Evolutionary conservation across 2,888 invertebrate species (phyloP).

Genomic region (Cremastinae sp.): DNA sequence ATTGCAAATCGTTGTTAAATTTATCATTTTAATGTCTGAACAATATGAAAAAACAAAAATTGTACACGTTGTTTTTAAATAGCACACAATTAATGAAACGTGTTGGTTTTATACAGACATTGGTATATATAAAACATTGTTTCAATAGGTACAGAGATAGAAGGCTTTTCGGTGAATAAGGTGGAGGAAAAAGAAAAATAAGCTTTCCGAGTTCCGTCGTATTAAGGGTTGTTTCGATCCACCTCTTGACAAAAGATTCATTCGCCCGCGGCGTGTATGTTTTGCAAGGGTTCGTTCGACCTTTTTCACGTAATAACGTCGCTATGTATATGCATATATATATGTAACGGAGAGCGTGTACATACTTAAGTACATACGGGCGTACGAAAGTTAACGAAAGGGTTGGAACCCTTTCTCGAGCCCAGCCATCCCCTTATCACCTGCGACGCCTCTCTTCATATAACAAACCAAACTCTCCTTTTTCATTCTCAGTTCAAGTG

Average conservation of each 20-base stretch:
- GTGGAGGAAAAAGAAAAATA: slow-evolving; percentile 2
- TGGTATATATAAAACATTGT: too few relatives aligned
- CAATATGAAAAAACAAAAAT: too few relatives aligned
- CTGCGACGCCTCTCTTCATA: slow-evolving; percentile 56
- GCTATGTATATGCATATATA: slow-evolving; percentile 63
- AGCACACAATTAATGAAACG: too few relatives aligned
- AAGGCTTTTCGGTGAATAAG: neutral
- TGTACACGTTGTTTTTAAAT: too few relatives aligned
- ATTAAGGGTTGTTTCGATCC: slow-evolving; percentile 54
- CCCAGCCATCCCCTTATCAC: slow-evolving; percentile 63
- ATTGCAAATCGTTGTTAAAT: too few relatives aligned
- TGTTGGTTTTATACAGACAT: too few relatives aligned
- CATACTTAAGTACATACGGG: slow-evolving; percentile 1
- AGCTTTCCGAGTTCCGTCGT: slow-evolving; percentile 10
- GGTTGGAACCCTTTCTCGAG: slow-evolving; percentile 69
- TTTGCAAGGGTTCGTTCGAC: slow-evolving; percentile 67
- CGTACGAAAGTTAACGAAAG: slow-evolving; percentile 43
- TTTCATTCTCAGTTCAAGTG: slow-evolving; percentile 2
- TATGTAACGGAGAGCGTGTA: slow-evolving; percentile 20
- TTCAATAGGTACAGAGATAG: too few relatives aligned
- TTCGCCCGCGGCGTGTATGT: slow-evolving; percentile 57
- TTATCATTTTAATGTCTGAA: too few relatives aligned
- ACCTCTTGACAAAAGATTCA: slow-evolving; percentile 42
- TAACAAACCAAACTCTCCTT: slow-evolving; percentile 4
- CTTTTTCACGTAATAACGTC: slow-evolving; percentile 67